Evolutionary conservation across 2,888 invertebrate genomes (phyloP).

Genomic region (Notodonta ziczac): DNA sequence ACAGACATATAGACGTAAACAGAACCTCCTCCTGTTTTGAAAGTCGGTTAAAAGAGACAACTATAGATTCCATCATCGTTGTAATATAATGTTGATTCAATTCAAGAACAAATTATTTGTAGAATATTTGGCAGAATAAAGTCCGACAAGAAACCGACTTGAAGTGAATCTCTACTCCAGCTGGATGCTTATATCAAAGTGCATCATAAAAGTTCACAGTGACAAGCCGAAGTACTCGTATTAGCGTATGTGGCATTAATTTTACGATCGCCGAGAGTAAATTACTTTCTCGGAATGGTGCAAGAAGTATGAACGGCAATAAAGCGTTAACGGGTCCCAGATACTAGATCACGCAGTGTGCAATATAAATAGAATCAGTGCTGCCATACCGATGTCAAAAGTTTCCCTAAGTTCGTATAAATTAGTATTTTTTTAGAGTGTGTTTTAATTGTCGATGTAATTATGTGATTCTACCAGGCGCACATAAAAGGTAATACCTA

Average conservation of each 20-base stretch:
- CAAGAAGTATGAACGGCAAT: slow-evolving; percentile 73
- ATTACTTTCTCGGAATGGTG: slow-evolving; percentile 79
- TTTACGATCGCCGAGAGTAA: slow-evolving; percentile 75
- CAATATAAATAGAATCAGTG: slow-evolving; percentile 28
- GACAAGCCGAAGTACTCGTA: slow-evolving; percentile 71
- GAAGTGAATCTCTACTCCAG: slow-evolving; percentile 4
- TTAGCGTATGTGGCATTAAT: slow-evolving; percentile 77
- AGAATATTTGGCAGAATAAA: too few relatives aligned
- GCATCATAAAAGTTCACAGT: slow-evolving; percentile 77
- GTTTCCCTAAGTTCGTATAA: not conserved
- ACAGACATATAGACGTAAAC: too few relatives aligned
- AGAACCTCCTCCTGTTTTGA: too few relatives aligned
- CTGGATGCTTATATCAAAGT: slow-evolving; percentile 60
- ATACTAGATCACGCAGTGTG: slow-evolving; percentile 58
- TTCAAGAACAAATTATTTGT: too few relatives aligned
- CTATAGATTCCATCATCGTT: too few relatives aligned
- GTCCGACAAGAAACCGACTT: not conserved
- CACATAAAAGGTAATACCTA: too few relatives aligned
- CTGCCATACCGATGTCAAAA: not conserved
- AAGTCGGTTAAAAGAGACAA: too few relatives aligned
- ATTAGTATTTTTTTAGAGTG: too few relatives aligned
- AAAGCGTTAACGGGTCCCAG: slow-evolving; percentile 71
- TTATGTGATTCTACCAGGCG: too few relatives aligned
- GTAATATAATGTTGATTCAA: too few relatives aligned
- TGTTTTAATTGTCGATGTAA: too few relatives aligned